These are phyloP conservation scores for Hippocampus mohnikei DNA, from an alignment of 2,113 vertebrate genomes.

Conservation along the genomic window DNA sequence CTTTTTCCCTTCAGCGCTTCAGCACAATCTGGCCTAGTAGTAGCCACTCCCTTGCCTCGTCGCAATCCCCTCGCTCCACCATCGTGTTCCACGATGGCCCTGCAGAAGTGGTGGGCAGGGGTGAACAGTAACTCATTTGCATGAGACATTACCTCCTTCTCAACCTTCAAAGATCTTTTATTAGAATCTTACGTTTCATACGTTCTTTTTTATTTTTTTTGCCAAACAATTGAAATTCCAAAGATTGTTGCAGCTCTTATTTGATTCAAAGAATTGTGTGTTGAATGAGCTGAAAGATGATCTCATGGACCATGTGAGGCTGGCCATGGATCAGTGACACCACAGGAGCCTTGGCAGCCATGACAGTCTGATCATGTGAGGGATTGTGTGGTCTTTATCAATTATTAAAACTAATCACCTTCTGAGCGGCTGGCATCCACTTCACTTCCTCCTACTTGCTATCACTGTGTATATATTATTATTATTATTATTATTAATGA, in stretches of 20 bases:
- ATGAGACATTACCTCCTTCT: neutral
- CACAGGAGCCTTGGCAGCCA: constrained; percentile 60
- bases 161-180: neutral
- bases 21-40: too few species aligned
- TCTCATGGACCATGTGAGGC: constrained; percentile 40
- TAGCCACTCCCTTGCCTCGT: too few species aligned
- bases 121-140: neutral
- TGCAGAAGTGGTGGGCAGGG: neutral
- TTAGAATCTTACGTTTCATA: too few species aligned
- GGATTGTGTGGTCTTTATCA: constrained; percentile 61
- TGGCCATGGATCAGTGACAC: constrained; percentile 47
- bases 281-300: constrained; percentile 48
- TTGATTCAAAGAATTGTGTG: neutral
- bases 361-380: constrained; percentile 60
- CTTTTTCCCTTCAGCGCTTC: too few species aligned
- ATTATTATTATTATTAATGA: too few species aligned
- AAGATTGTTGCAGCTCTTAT: neutral
- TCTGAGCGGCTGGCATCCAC: constrained; percentile 31
- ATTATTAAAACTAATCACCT: constrained; percentile 68
- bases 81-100: too few species aligned
- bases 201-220: too few species aligned
- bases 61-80: too few species aligned
- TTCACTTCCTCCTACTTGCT: constrained; percentile 1
- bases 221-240: neutral
- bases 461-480: constrained; percentile 12